Conservation (phyloP, 1,140 invertebrate species). For the Agrilus planipennis region DNA sequence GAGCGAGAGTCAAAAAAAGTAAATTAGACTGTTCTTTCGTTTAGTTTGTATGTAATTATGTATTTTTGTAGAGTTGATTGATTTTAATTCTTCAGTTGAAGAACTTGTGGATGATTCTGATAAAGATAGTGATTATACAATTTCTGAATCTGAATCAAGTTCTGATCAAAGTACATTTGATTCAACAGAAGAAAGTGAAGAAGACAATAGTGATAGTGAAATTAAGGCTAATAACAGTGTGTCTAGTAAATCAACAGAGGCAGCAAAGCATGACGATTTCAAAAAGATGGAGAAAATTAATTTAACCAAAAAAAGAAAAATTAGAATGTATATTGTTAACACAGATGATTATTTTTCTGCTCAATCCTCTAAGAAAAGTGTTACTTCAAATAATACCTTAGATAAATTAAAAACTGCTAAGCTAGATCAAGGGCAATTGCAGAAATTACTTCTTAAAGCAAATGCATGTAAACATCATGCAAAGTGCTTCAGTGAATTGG, state of each 20-base stretch:
- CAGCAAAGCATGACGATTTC: neutral
- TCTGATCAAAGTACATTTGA: neutral
- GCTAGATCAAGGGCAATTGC: conserved; percentile 53
- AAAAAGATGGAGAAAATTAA: too few relatives aligned
- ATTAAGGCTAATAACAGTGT: neutral
- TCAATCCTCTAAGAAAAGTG: conserved; percentile 43
- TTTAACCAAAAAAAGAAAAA: too few relatives aligned
- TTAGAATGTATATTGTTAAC: conserved; percentile 41
- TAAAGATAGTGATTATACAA: neutral
- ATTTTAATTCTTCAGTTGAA: too few relatives aligned
- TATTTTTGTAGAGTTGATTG: too few relatives aligned
- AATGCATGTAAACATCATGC: conserved; percentile 45
- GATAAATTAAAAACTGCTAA: conserved; percentile 60
- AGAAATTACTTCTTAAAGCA: conserved; percentile 43
- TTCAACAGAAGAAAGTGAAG: neutral
- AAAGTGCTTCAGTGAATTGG: conserved; percentile 37
- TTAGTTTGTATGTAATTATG: too few relatives aligned
- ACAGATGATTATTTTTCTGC: conserved; percentile 54
- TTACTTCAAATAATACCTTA: conserved; percentile 74
- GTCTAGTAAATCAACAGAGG: neutral
- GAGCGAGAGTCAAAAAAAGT: too few relatives aligned
- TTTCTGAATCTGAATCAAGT: neutral
- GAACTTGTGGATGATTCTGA: too few relatives aligned
- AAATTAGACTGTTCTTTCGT: too few relatives aligned
- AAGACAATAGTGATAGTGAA: neutral